Base-by-base conservation (phyloP, 2,797 vertebrate species). In the Emydoidea blandingii region DNA sequence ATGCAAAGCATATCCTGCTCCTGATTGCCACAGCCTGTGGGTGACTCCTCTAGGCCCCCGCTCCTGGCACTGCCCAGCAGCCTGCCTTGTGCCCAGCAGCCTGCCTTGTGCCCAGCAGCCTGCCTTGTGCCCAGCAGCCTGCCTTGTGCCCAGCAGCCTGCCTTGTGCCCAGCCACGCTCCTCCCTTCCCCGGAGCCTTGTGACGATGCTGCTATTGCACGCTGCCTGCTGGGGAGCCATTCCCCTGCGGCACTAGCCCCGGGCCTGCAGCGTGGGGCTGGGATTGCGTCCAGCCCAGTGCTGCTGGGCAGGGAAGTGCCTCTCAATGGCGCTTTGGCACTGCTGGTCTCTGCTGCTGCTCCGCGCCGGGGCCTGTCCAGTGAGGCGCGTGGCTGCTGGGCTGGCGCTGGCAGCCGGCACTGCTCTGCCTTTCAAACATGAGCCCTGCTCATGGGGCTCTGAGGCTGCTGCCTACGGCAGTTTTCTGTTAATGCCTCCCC, bases 251-350 rank as follows among this genome's bases (percentile, higher is more conserved):
- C 11, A 25, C 11, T 76, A 4, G 5, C 41, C 23, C 6, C 72
- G 29, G 72, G 37, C 47, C 80, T n/a, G 54, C 11, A 11, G 6
- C n/a, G n/a, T 31, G 11, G 31, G 19, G 15, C 87, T 41, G 8
- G 19, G 8, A 6, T 12, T 59, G 31, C 3, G 2, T 31, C 29
- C 9, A 37, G 62, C 15, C 34, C 31, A 6, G 59, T 34, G 15
- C 19, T 21, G 37, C 23, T 19, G 57, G 14, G 29, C 31, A 8
- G 14, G 14, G 34, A 87, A 86, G 88, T 80, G 88, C 88, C 72
- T 83, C 57, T 8, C 2, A 4, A 0, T 50, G 59, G 59, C 6
- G 6, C 31, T 16, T 62, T 1, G 0, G 31, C 87, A 50, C 12
- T 23, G n/a, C 54, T 78, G 25, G 5, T 82, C 18, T 7, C 18